Conservation (phyloP, 1,140 invertebrate genomes). For the Anastrepha ludens region DNA sequence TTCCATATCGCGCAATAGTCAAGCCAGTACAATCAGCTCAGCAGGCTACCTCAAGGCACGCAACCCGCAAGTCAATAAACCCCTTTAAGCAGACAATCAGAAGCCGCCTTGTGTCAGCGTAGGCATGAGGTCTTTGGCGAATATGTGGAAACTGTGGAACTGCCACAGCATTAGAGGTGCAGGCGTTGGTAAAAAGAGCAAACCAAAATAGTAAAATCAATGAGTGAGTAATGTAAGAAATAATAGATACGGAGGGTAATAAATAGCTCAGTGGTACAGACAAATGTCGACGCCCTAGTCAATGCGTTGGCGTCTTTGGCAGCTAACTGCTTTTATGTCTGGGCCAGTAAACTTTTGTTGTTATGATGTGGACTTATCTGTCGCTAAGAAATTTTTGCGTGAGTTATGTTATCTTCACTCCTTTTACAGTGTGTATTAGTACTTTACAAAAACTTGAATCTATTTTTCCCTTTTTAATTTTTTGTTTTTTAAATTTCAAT, state of each 20-base stretch:
- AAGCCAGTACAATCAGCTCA: neutral
- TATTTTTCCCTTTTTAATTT: neutral
- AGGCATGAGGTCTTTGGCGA: neutral
- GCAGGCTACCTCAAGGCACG: neutral
- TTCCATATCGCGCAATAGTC: too few species aligned
- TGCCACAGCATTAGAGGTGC: neutral
- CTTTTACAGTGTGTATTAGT: too few species aligned
- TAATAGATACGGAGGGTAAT: neutral
- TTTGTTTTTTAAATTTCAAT: neutral
- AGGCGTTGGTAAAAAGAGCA: neutral
- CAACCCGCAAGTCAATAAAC: neutral
- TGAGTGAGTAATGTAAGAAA: neutral
- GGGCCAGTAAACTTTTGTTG: neutral
- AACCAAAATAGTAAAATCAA: neutral
- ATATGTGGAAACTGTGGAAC: neutral
- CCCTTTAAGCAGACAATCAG: neutral
- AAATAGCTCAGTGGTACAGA: neutral
- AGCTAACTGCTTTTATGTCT: neutral
- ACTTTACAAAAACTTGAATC: too few species aligned
- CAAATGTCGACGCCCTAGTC: neutral
- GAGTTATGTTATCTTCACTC: neutral
- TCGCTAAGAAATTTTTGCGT: neutral
- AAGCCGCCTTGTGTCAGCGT: neutral
- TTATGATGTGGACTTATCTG: neutral
- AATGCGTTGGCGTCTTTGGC: conserved; percentile 20